phyloP scores from a whole-genome alignment of 2,113 vertebrate genomes.

The Oxyruncus cristatus region DNA sequence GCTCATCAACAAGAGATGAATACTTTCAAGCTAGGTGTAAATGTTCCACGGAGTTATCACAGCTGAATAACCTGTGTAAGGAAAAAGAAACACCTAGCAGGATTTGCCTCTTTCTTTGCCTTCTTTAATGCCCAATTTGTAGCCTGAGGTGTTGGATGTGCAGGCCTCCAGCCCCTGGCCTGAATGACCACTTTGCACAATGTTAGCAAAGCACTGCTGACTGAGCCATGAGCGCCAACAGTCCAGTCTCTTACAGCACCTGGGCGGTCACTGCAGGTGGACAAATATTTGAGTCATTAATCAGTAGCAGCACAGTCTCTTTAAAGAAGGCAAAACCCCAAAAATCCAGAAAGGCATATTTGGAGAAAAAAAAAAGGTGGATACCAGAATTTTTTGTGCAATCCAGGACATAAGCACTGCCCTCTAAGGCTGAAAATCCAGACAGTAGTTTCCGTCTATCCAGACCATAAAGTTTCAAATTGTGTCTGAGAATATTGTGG shows the following conservation, averaged over 20 bases:
- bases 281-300: background rate
- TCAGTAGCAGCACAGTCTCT: background rate
- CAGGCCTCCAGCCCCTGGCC: background rate
- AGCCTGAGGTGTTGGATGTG: background rate
- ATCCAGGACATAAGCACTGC: background rate
- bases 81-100: background rate
- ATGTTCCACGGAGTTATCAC: background rate
- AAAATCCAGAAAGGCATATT: background rate
- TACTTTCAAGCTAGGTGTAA: background rate
- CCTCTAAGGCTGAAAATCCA: background rate
- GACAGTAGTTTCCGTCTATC: background rate
- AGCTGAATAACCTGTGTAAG: background rate
- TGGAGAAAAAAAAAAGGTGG: background rate
- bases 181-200: background rate
- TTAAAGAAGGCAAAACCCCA: background rate
- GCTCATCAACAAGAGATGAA: background rate
- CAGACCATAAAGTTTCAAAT: background rate
- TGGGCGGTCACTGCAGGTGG: background rate
- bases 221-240: background rate
- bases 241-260: background rate
- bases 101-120: background rate
- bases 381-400: background rate
- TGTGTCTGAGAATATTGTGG: background rate
- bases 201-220: background rate
- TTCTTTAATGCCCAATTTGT: background rate